A percentile compares a stretch with the other conserved stretches of the same genome.
These are phyloP conservation scores for Clarias gariepinus DNA, from an alignment of 2,113 vertebrate genomes.

Conservation along the genomic window DNA sequence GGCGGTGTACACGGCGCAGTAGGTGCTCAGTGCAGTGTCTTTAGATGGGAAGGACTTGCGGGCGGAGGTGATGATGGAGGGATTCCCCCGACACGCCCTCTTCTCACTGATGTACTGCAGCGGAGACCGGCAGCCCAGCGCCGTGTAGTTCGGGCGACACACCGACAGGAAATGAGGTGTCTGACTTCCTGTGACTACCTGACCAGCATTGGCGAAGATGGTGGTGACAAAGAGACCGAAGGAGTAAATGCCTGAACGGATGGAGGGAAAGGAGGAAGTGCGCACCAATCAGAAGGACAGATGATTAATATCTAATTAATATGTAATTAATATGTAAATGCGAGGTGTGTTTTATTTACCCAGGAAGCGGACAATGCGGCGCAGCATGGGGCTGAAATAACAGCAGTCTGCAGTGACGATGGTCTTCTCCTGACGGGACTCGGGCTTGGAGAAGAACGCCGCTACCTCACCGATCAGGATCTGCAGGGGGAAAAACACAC, in stretches of 20 bases:
- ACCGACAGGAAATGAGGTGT: conserved; percentile 87
- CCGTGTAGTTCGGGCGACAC: conserved; percentile 90
- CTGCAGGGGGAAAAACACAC: conserved; percentile 72
- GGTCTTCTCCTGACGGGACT: conserved; percentile 79
- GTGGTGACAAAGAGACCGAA: conserved; percentile 90
- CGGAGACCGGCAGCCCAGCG: conserved; percentile 81
- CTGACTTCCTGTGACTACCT: conserved; percentile 90
- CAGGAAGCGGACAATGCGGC: conserved; percentile 86
- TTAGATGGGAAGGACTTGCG: conserved; percentile 90
- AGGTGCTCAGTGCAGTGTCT: conserved; percentile 86
- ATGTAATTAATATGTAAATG: neutral
- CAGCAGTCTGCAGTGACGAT: conserved; percentile 89
- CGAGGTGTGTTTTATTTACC: conserved; percentile 69
- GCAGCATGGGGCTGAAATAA: conserved; percentile 86
- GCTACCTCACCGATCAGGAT: conserved; percentile 86
- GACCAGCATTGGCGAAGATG: conserved; percentile 90
- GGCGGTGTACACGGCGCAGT: conserved; percentile 86
- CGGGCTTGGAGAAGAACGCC: conserved; percentile 79
- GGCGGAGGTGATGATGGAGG: conserved; percentile 79
- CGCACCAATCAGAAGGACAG: neutral
- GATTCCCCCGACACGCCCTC: conserved; percentile 83
- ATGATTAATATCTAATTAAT: neutral
- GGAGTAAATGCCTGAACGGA: conserved; percentile 81
- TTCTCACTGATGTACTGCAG: conserved; percentile 80
- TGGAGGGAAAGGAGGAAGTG: neutral